A percentile compares a stretch with the other conserved stretches of the same genome.
phyloP scores from a whole-genome alignment of 92 coral and sea anemone genomes.

The Zoanthus gigantus region DNA sequence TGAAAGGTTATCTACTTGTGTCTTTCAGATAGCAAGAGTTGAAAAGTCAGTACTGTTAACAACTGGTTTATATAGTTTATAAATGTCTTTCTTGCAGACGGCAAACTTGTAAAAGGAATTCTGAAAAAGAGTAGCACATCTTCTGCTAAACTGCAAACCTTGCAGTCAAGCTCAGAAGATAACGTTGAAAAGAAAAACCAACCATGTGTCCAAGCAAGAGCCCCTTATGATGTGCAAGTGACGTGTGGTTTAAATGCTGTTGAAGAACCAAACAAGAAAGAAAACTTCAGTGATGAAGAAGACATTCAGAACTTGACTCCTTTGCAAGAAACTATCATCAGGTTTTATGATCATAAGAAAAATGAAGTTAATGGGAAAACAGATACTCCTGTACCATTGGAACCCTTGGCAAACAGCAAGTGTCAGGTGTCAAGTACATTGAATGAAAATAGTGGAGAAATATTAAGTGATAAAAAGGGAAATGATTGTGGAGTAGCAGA shows the following conservation, averaged over 20 bases:
- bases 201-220: neutral
- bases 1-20: too few relatives aligned
- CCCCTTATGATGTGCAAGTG: conserved; percentile 37
- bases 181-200: neutral
- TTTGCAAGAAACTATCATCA: conserved; percentile 31
- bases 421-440: neutral
- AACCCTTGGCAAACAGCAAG: neutral
- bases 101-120: conserved; percentile 7
- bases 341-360: conserved; percentile 32
- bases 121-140: conserved; percentile 25
- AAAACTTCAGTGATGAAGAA: conserved; percentile 17
- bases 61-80: too few relatives aligned
- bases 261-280: neutral
- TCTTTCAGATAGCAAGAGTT: too few relatives aligned
- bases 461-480: neutral
- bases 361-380: neutral
- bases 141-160: neutral
- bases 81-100: neutral
- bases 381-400: neutral
- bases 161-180: neutral
- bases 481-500: neutral
- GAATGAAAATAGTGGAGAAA: neutral
- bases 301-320: conserved; percentile 45
- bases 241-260: neutral
- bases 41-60: too few relatives aligned